Percentiles rank a stretch among this genome's conserved stretches.
Conservation (phyloP, 2,797 vertebrate genomes). For the Novumbra hubbsi region DNA sequence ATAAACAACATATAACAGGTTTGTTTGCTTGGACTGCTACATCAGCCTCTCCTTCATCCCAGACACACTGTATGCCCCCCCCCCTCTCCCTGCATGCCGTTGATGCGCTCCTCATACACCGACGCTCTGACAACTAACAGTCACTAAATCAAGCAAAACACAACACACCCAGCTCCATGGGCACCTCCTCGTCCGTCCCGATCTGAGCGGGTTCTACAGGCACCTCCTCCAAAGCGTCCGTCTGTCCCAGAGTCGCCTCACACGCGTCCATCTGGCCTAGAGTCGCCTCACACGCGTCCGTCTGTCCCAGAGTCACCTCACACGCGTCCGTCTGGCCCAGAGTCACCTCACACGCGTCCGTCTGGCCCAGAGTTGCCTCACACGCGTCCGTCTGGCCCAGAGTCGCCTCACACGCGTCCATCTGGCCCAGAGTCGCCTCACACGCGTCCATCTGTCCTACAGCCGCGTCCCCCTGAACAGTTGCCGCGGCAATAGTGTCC, state of each 20-base stretch:
- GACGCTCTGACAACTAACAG: too few species aligned
- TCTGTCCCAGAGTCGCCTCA: conserved; percentile 38
- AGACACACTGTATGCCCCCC: too few species aligned
- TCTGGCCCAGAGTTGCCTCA: conserved; percentile 58
- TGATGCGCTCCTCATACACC: too few species aligned
- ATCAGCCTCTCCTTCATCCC: too few species aligned
- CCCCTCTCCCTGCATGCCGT: too few species aligned
- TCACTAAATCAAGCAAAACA: not conserved
- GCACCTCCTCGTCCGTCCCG: conserved; percentile 49
- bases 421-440: too few species aligned
- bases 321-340: conserved; percentile 3
- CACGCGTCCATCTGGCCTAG: conserved; percentile 8
- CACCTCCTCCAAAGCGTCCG: conserved; percentile 24
- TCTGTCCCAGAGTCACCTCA: conserved; percentile 9
- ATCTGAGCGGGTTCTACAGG: conserved; percentile 22
- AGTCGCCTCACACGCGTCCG: conserved; percentile 20
- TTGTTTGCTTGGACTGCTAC: too few species aligned
- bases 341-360: conserved; percentile 40
- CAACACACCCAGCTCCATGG: conserved; percentile 69
- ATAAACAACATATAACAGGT: too few species aligned
- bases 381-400: conserved; percentile 39
- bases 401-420: conserved; percentile 19
- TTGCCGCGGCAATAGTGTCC: conserved; percentile 46
- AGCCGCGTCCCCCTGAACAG: conserved; percentile 51
- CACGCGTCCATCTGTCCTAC: conserved; percentile 7